Evolutionary conservation across 1,140 invertebrate species (phyloP), one percentile per base, ranked within the genome.

Genomic region (Maniola jurtina): DNA sequence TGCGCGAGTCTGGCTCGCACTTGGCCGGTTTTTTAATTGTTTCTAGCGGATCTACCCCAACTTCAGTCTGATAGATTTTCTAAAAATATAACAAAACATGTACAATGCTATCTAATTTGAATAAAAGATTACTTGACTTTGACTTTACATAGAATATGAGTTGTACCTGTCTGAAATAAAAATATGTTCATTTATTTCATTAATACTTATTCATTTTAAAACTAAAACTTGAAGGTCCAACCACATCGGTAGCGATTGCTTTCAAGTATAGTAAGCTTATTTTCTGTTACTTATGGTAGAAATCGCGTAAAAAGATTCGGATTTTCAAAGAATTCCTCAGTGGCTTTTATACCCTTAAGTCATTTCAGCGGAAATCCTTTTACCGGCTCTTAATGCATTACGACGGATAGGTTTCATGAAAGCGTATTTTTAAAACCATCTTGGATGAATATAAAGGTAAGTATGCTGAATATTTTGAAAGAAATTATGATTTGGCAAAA

Each of bases 271-370:
- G 13, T 45, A n/a, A 45, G 42, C 42, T 45, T 45, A 45, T 45
- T 45, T 45, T 45, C 42, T 45, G 9, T 5, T 45, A 45, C 13
- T 45, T n/a, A 11, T n/a, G 42, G 42, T 45, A 45, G 13, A n/a
- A 45, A 13, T 45, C 42, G 42, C 42, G 38, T 45, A 45, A 45
- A 45, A 45, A 45, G 42, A 45, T 45, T 45, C 13, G 42, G 42
- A 13, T 8, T 45, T 45, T 45, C 42, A 45, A 45, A 45, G 42
- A 45, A 45, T 45, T 45, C 42, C 13, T 45, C 42, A 45, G 42
- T 45, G 42, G 42, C 42, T 45, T 45, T 45, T 13, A 45, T 45
- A 45, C 42, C 42, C 42, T 45, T 45, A 45, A 45, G 42, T 45
- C 42, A 45, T 45, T 45, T 11, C 42, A n/a, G 13, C 42, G 42